phyloP scores from a whole-genome alignment of 2,888 invertebrate genomes.

The Crematogaster levior region DNA sequence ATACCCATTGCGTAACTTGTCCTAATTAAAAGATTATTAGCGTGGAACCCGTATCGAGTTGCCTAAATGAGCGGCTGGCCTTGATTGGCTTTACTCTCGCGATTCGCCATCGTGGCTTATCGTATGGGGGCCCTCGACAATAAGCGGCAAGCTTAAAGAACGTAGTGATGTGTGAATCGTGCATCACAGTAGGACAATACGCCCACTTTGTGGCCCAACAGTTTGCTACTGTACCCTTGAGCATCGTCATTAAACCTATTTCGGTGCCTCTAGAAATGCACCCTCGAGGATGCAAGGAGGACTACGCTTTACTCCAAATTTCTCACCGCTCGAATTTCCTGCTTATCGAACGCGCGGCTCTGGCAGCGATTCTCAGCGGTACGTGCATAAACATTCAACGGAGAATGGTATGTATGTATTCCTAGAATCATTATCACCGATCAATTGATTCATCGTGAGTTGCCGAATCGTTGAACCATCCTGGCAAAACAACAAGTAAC shows the following conservation, averaged over 20 bases:
- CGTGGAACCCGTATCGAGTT: conserved; percentile 30
- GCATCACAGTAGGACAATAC: conserved; percentile 50
- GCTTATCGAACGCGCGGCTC: neutral
- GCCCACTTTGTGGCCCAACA: conserved; percentile 46
- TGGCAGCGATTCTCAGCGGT: neutral
- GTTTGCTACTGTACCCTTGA: conserved; percentile 40
- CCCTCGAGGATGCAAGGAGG: conserved; percentile 27
- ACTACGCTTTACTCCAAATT: conserved; percentile 5
- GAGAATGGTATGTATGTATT: neutral
- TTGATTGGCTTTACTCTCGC: conserved; percentile 45
- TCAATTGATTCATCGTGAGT: neutral
- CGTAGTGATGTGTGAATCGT: conserved; percentile 44
- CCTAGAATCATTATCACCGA: neutral
- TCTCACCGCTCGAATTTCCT: conserved; percentile 20
- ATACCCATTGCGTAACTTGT: neutral
- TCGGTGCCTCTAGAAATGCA: conserved; percentile 49
- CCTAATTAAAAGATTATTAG: conserved; percentile 39
- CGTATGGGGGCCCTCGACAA: conserved; percentile 36
- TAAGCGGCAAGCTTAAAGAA: conserved; percentile 34
- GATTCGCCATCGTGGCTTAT: conserved; percentile 6
- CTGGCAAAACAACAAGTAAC: neutral
- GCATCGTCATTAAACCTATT: conserved; percentile 48
- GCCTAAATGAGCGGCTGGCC: conserved; percentile 28
- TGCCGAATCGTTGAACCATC: neutral
- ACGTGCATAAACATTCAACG: neutral